A percentile compares a stretch with the other conserved stretches of the same genome.
Evolutionary conservation across 2,113 vertebrate genomes (phyloP).

Genomic region (Anhinga anhinga): DNA sequence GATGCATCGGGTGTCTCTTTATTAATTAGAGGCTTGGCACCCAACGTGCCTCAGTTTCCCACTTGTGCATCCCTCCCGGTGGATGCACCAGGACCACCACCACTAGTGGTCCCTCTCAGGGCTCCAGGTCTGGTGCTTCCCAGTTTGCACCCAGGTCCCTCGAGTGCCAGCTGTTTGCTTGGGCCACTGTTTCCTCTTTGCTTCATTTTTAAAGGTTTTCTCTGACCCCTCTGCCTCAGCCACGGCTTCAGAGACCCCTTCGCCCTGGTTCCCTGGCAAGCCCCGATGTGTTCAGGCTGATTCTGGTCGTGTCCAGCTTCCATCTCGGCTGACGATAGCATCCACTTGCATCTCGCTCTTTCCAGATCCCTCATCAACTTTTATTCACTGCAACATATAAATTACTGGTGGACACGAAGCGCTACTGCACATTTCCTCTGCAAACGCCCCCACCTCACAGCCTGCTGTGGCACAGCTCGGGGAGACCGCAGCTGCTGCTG

Average conservation of each 20-base stretch:
- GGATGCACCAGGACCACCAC: no score
- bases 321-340: neutral
- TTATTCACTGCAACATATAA: neutral
- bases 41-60: neutral
- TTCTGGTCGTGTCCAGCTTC: neutral
- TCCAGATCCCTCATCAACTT: neutral
- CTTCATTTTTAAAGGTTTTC: neutral
- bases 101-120: neutral
- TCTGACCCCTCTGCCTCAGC: neutral
- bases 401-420: neutral
- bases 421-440: neutral
- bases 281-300: fast-evolving
- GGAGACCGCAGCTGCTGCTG: neutral
- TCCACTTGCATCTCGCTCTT: neutral
- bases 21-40: no score
- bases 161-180: neutral
- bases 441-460: no score
- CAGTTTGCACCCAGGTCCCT: neutral
- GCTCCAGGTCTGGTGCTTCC: neutral
- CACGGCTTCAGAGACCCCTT: neutral
- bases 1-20: no score
- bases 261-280: neutral
- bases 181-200: neutral
- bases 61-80: neutral
- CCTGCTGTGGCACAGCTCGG: neutral